phyloP scores from a whole-genome alignment of 1,140 invertebrate genomes.

The Spodoptera litura region DNA sequence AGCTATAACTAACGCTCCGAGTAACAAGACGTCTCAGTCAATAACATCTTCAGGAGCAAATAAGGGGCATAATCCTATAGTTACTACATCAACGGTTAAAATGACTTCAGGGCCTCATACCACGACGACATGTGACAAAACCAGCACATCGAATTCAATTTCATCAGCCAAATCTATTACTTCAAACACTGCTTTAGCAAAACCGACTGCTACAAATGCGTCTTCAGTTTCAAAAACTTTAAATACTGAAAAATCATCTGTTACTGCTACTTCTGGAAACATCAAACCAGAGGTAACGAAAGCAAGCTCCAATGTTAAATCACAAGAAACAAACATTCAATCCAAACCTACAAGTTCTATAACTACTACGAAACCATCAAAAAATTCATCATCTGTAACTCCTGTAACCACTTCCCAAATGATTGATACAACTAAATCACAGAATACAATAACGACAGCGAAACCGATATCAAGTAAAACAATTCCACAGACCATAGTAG shows the following conservation, averaged over 20 bases:
- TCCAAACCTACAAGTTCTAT: slow-evolving; percentile 1
- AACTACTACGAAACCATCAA: neutral
- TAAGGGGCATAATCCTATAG: neutral
- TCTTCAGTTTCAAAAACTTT: neutral
- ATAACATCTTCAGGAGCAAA: neutral
- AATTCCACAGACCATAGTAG: neutral
- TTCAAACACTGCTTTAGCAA: neutral
- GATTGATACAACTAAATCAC: neutral
- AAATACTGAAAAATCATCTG: neutral
- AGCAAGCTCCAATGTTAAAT: neutral
- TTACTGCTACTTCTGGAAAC: neutral
- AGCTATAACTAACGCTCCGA: neutral
- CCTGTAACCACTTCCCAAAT: neutral
- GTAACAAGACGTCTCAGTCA: neutral
- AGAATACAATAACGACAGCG: neutral
- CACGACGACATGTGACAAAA: neutral
- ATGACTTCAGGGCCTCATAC: neutral
- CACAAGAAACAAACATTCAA: neutral
- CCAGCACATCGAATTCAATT: neutral
- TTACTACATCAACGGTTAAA: neutral
- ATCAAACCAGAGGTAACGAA: neutral
- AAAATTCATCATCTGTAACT: neutral
- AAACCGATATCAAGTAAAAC: neutral
- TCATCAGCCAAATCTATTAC: slow-evolving; percentile 1
- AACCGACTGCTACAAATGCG: neutral